Evolutionary conservation across 2,797 vertebrate genomes (phyloP).

Genomic region (Pangasius krempfi): DNA sequence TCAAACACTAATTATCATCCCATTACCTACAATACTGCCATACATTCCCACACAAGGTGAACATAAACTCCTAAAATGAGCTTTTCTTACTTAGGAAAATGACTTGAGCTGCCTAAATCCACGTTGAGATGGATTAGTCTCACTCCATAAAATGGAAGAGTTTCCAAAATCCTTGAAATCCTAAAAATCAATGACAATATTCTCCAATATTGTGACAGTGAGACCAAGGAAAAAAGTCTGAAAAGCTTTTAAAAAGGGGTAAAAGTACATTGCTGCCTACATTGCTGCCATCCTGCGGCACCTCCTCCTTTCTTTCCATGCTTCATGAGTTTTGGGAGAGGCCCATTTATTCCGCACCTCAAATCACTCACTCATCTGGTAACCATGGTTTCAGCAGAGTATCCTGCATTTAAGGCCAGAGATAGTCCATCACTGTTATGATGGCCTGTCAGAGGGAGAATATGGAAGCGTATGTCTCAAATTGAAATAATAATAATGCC

Average conservation of each 20-base stretch:
- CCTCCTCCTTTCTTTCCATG: slow-evolving; percentile 19
- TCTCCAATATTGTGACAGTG: slow-evolving; percentile 11
- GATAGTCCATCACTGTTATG: slow-evolving; percentile 57
- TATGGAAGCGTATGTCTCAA: slow-evolving; percentile 57
- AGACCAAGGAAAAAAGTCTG: neutral
- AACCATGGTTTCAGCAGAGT: slow-evolving; percentile 55
- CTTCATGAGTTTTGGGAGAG: slow-evolving; percentile 49
- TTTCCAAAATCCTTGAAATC: slow-evolving; percentile 5
- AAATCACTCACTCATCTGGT: slow-evolving; percentile 60
- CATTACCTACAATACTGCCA: slow-evolving; percentile 48
- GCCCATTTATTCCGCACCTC: slow-evolving; percentile 56
- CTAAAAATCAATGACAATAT: slow-evolving; percentile 13
- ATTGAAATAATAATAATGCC: slow-evolving; percentile 62
- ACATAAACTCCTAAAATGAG: slow-evolving; percentile 40
- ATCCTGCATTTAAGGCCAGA: slow-evolving; percentile 55
- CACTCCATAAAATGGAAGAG: slow-evolving; percentile 5
- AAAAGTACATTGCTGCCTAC: slow-evolving; percentile 21
- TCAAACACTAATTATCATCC: slow-evolving; percentile 60
- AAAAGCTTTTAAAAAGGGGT: slow-evolving; percentile 11
- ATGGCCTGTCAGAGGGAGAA: slow-evolving; percentile 57
- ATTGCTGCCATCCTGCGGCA: neutral
- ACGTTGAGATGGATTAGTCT: slow-evolving; percentile 48
- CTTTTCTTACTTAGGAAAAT: slow-evolving; percentile 42
- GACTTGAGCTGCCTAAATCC: slow-evolving; percentile 45
- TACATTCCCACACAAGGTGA: slow-evolving; percentile 37